Evolutionary conservation across 1,140 invertebrate genomes (phyloP), one percentile per base, ranked within the genome.

Genomic region (Lucilia cuprina): DNA sequence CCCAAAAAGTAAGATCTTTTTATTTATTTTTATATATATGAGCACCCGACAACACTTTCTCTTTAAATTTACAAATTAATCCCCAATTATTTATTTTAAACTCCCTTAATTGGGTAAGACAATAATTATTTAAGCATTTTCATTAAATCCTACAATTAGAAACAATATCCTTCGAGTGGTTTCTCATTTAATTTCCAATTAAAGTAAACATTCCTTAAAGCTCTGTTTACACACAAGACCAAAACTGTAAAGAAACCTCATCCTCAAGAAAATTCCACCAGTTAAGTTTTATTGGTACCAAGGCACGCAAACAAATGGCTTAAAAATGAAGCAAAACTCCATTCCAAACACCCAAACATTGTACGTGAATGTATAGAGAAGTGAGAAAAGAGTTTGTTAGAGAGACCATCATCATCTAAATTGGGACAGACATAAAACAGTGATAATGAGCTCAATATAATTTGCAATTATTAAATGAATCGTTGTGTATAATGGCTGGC

Each of bases 391-490:
- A 55, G 50, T 55, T 55, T 55, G 50, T 13, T 13, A 17, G 12
- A 17, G 12, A 55, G 50, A 55, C 21, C 19, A 80, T 49, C n/a
- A 78, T 78, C 77, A 80, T 50, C 77, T 80, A 80, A 80, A 80
- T 80, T 80, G 77, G 77, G 77, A 80, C 77, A 80, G 77, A 80
- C 77, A 80, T 80, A 80, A 80, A 80, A 80, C 77, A 80, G 77
- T 80, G 77, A 80, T 80, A 80, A 80, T 80, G 77, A 80, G 77
- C 41, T 49, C 77, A 50, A 80, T 80, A 80, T 80, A 80, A 80
- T 80, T 80, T 80, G 77, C 77, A 80, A 80, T 80, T 80, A 80
- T 80, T 80, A 80, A 80, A 80, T 80, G 77, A 80, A 80, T 80
- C 77, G 77, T 80, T 80, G 74, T 80, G 74, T 70, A 80, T 80